phyloP scores from a whole-genome alignment of 2,797 vertebrate genomes.

The Centropyge bicolor region DNA sequence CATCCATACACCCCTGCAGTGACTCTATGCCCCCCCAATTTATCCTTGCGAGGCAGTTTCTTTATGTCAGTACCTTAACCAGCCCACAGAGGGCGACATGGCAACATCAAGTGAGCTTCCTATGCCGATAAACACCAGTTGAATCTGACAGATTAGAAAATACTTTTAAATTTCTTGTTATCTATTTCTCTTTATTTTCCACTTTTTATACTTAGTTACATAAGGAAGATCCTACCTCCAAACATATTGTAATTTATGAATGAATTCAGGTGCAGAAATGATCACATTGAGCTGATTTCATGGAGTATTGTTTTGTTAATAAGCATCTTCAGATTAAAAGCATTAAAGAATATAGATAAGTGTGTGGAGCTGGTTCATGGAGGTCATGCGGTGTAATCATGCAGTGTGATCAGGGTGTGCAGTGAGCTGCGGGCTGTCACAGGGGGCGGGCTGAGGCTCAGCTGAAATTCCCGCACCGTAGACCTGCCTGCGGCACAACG shows the following conservation, averaged over 20 bases:
- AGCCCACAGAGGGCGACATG: conserved; percentile 81
- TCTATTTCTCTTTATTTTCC: too few species aligned
- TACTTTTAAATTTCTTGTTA: background rate
- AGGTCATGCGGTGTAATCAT: background rate
- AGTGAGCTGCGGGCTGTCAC: conserved; percentile 30
- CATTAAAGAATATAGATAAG: background rate
- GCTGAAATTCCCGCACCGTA: conserved; percentile 55
- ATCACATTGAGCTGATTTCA: background rate
- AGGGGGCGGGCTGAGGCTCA: conserved; percentile 61
- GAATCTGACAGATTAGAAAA: background rate
- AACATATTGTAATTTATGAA: background rate
- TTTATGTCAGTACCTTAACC: conserved; percentile 14
- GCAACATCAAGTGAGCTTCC: conserved; percentile 40
- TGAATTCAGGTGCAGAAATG: background rate
- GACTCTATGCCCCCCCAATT: too few species aligned
- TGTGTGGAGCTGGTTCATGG: background rate
- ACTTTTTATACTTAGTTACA: background rate
- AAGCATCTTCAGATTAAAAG: conserved; percentile 5
- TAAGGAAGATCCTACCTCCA: background rate
- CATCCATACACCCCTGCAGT: too few species aligned
- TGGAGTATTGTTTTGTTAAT: background rate
- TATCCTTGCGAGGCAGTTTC: background rate
- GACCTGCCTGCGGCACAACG: conserved; percentile 49
- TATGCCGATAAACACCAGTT: background rate
- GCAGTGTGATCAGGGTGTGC: conserved; percentile 16